These are phyloP conservation scores for Sphaerophoria taeniata DNA, from an alignment of 2,888 invertebrate genomes.

Conservation along the genomic window DNA sequence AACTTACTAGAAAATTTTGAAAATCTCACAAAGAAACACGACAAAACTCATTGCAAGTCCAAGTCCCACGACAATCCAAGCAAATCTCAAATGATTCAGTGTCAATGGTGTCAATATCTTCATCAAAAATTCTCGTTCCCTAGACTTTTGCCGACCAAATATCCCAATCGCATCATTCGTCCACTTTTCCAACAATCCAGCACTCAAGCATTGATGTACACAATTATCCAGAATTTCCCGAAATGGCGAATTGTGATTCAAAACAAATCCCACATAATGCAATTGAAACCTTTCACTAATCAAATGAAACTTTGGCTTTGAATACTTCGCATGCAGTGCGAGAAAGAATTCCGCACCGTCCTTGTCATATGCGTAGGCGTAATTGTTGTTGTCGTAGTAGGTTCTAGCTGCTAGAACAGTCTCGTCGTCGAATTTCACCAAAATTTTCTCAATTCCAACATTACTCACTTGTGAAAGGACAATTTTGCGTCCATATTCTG, in stretches of 20 bases:
- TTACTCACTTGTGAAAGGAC: neutral
- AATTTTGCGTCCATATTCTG: neutral
- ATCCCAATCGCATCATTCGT: neutral
- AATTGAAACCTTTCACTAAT: neutral
- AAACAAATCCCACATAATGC: neutral
- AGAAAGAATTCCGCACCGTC: conserved; percentile 1
- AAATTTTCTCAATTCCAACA: neutral
- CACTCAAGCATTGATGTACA: neutral
- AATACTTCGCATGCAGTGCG: neutral
- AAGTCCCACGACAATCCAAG: neutral
- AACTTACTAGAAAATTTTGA: too few species aligned
- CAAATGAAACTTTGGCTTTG: neutral
- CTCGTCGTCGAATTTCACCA: neutral
- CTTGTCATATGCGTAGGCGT: neutral
- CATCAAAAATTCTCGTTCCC: too few species aligned
- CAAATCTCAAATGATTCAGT: neutral
- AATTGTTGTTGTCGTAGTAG: neutral
- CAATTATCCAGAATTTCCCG: neutral
- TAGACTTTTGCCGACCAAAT: neutral
- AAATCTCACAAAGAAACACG: neutral
- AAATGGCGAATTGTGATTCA: neutral
- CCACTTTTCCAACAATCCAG: neutral
- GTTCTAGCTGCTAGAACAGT: neutral
- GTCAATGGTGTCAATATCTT: neutral
- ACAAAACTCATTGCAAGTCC: neutral